Percentiles rank a stretch among this genome's conserved stretches.
These are phyloP conservation scores for Anguilla marmorata DNA, from an alignment of 2,797 vertebrate genomes.

Conservation along the genomic window DNA sequence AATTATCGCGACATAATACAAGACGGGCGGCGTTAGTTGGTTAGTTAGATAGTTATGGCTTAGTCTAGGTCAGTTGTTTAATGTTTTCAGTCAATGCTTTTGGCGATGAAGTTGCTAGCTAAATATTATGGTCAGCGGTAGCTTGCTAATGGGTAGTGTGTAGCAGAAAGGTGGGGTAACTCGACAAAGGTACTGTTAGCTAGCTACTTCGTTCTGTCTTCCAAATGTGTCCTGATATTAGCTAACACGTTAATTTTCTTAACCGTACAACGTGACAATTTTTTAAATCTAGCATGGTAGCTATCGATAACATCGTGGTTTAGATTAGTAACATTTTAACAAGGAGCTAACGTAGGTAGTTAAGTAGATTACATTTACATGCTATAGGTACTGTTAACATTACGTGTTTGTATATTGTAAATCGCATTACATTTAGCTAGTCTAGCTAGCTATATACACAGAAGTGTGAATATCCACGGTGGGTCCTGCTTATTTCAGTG, in stretches of 20 bases:
- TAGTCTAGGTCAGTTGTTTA: not conserved
- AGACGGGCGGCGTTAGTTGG: not conserved
- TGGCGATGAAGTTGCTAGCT: not conserved
- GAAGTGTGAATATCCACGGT: too few species aligned
- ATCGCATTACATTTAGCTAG: too few species aligned
- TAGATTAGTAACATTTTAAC: too few species aligned
- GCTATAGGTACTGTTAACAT: too few species aligned
- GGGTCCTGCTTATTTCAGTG: not conserved
- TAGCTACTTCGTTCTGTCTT: not conserved
- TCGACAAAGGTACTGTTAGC: not conserved
- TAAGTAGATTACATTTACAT: too few species aligned
- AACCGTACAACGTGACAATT: not conserved
- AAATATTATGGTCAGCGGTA: not conserved
- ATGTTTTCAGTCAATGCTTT: not conserved
- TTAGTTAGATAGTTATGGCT: not conserved
- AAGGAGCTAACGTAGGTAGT: too few species aligned
- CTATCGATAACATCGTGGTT: not conserved
- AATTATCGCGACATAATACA: slow-evolving; percentile 9
- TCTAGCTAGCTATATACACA: too few species aligned
- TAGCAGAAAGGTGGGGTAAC: not conserved
- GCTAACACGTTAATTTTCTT: not conserved
- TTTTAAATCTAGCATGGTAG: too few species aligned
- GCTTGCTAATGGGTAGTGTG: not conserved
- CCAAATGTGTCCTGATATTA: not conserved
- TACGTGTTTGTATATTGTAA: too few species aligned